phyloP scores from a whole-genome alignment of 2,113 vertebrate genomes.

The Ptilonorhynchus violaceus region DNA sequence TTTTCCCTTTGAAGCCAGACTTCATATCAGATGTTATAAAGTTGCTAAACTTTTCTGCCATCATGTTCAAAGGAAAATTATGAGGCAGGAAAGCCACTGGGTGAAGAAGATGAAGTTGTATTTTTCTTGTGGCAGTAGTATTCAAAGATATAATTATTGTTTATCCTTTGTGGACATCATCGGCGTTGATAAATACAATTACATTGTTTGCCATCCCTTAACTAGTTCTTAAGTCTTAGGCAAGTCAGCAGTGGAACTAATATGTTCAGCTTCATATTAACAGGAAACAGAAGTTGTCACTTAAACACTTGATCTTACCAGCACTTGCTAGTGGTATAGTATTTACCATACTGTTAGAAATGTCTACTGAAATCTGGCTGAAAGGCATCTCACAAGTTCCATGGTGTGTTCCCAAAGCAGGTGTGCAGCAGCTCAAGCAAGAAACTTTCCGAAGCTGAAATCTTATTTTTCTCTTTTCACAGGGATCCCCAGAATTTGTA shows the following conservation, averaged over 20 bases:
- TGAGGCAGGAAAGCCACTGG: neutral
- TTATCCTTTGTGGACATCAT: neutral
- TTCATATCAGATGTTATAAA: neutral
- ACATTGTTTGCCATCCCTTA: neutral
- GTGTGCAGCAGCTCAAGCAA: neutral
- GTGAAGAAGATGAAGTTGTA: neutral
- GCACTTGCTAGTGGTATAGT: neutral
- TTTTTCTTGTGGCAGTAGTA: neutral
- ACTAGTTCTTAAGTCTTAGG: neutral
- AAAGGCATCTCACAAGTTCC: neutral
- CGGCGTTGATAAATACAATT: neutral
- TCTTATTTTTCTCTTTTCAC: slow-evolving; percentile 42
- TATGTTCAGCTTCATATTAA: neutral
- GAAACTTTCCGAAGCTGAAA: neutral
- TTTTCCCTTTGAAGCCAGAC: neutral
- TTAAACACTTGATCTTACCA: neutral
- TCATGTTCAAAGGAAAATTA: neutral
- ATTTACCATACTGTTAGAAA: neutral
- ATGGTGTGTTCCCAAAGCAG: neutral
- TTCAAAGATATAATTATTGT: neutral
- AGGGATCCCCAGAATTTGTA: slow-evolving; percentile 92
- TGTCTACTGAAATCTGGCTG: neutral
- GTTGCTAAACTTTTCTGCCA: neutral
- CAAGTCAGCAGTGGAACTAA: neutral
- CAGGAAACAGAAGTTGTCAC: neutral